Conservation (phyloP, 1,140 invertebrate species). For the Drosophila asahinai region DNA sequence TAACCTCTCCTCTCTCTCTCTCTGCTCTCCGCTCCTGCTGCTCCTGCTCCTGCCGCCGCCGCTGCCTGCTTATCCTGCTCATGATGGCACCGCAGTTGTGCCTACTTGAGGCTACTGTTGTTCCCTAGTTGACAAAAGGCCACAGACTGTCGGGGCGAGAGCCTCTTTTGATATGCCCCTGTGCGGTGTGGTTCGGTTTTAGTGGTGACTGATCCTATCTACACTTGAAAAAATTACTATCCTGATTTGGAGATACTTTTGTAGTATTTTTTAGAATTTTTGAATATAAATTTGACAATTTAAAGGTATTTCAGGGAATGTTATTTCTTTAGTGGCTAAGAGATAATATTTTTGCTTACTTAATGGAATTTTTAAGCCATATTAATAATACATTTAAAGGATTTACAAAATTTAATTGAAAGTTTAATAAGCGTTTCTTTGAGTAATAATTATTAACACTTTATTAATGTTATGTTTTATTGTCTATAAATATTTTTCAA, state of each 20-base stretch:
- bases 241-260: not conserved
- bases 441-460: not conserved
- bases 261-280: not conserved
- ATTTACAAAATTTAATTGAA: too few species aligned
- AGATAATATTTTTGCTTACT: too few species aligned
- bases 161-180: constrained; percentile 21
- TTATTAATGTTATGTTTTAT: too few species aligned
- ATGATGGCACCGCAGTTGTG: constrained; percentile 40
- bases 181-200: constrained; percentile 30
- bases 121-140: constrained; percentile 41
- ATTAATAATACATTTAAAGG: too few species aligned
- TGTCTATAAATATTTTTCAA: not conserved
- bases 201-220: constrained; percentile 43
- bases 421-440: accelerated
- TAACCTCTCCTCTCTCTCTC: not conserved
- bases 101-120: constrained; percentile 46
- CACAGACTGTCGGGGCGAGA: constrained; percentile 11
- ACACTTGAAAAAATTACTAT: constrained; percentile 7
- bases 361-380: too few species aligned
- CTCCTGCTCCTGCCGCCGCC: constrained; percentile 11
- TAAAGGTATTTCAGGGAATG: too few species aligned
- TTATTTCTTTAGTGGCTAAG: too few species aligned
- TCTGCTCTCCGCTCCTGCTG: constrained; percentile 4
- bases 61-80: constrained; percentile 34
- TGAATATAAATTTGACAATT: not conserved